phyloP scores from a whole-genome alignment of 2,888 invertebrate species.

The Drosophila meridionalis region DNA sequence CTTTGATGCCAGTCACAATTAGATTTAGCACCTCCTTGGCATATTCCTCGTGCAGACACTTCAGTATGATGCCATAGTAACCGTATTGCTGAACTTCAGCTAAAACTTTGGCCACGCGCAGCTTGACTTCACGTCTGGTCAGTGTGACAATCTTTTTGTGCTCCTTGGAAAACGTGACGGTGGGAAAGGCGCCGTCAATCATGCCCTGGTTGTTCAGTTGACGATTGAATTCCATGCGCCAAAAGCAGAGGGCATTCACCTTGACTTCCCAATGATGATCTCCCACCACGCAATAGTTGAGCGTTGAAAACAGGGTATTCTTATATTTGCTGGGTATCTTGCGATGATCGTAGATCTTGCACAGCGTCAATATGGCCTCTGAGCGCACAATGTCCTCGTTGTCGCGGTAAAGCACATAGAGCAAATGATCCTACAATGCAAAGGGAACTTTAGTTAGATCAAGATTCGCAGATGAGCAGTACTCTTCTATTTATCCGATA shows the following conservation, averaged over 20 bases:
- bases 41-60: conserved; percentile 88
- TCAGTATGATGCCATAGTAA: conserved; percentile 89
- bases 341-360: conserved; percentile 88
- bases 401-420: conserved; percentile 88
- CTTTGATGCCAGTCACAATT: conserved; percentile 86
- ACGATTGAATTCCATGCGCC: conserved; percentile 89
- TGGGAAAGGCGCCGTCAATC: conserved; percentile 92
- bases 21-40: conserved; percentile 90
- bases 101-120: conserved; percentile 88
- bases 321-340: conserved; percentile 87
- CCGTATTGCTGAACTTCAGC: conserved; percentile 89
- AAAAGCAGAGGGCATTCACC: conserved; percentile 89
- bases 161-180: conserved; percentile 92
- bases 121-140: conserved; percentile 87
- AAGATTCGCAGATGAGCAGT: not conserved
- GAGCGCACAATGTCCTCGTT: conserved; percentile 92
- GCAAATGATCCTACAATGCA: conserved; percentile 85
- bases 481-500: not conserved
- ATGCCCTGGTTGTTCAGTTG: conserved; percentile 91
- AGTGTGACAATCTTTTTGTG: conserved; percentile 91
- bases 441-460: conserved; percentile 5
- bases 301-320: conserved; percentile 87
- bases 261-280: conserved; percentile 95
- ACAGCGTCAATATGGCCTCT: conserved; percentile 89
- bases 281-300: conserved; percentile 88